phyloP scores from a whole-genome alignment of 2,113 vertebrate species.

The Jacana jacana region DNA sequence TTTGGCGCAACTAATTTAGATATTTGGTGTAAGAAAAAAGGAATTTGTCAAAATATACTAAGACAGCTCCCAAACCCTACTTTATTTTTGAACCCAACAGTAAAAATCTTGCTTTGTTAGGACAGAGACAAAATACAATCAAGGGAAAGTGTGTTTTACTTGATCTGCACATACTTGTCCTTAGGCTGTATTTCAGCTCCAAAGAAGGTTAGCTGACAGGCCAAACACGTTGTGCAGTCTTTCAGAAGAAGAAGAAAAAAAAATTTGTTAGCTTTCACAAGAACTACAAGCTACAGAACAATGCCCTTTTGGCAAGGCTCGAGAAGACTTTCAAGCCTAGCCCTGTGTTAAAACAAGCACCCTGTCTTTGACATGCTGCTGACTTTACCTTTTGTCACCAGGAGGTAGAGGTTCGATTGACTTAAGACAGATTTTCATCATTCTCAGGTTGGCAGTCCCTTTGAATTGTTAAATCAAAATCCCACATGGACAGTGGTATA shows the following conservation, averaged over 20 bases:
- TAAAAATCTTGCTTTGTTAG: not conserved
- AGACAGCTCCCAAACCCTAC: not conserved
- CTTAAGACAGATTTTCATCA: not conserved
- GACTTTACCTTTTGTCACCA: not conserved
- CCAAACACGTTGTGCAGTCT: not conserved
- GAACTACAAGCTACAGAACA: not conserved
- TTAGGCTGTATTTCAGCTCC: not conserved
- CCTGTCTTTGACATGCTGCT: not conserved
- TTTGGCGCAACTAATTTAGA: conserved; percentile 46
- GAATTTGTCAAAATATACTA: conserved; percentile 3
- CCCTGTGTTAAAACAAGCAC: not conserved
- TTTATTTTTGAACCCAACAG: not conserved
- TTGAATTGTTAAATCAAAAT: not conserved
- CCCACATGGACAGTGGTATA: too few relatives aligned
- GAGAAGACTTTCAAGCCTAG: not conserved
- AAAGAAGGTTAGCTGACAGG: not conserved
- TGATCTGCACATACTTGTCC: not conserved
- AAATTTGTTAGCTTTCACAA: not conserved
- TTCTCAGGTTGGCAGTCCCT: not conserved
- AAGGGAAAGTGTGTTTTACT: not conserved
- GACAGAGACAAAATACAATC: not conserved
- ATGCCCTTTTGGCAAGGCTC: not conserved
- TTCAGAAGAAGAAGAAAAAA: not conserved
- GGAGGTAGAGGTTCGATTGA: not conserved
- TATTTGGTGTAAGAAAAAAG: conserved; percentile 7